Base-by-base conservation (phyloP, 1,140 invertebrate genomes). In the Macrobrachium rosenbergii region DNA sequence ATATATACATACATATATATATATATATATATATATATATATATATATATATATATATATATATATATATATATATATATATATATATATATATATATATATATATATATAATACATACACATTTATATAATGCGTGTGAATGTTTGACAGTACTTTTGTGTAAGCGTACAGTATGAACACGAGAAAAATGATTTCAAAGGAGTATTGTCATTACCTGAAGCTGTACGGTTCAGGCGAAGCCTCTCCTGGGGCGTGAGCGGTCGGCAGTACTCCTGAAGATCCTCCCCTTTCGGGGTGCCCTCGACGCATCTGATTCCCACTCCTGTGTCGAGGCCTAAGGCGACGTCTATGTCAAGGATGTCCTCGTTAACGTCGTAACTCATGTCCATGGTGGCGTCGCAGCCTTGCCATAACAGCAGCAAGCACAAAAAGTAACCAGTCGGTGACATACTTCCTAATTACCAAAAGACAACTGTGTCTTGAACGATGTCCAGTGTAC, bases 211-310 rank as follows among this genome's bases (percentile, higher is more conserved):
- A 82, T 85, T 63, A 88, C 88, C 60, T n/a, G 63, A 75, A 16
- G 88, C 81, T 2, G 62, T 82, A 21, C 59, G 45, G 43, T 84
- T 85, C 77, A 85, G 72, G 1, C 76, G 69, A 16, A 77, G 79
- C 0, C n/a, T 28, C 7, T 75, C 67, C 64, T 85, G 73, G 12
- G 83, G 81, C 7, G 77, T 76, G 64, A 85, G 76, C 1, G n/a
- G 69, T 58, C 78, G 67, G 64, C 88, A 88, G 78, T 88, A 88
- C n/a, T 75, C 28, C 2, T 45, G 60, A n/a, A 58, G 64, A 59
- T 88, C 88, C 69, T 88, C 88, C 1, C 88, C 88, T 21, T 63
- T 28, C 2, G 88, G 77, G 0, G 2, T 23, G 0, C 79, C 83
- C n/a, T 85, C 82, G 67, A 60, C 77, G 19, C 79, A 76, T 23